Conservation (phyloP, 2,888 invertebrate genomes). For the Amblyjoppa fuscipennis region DNA sequence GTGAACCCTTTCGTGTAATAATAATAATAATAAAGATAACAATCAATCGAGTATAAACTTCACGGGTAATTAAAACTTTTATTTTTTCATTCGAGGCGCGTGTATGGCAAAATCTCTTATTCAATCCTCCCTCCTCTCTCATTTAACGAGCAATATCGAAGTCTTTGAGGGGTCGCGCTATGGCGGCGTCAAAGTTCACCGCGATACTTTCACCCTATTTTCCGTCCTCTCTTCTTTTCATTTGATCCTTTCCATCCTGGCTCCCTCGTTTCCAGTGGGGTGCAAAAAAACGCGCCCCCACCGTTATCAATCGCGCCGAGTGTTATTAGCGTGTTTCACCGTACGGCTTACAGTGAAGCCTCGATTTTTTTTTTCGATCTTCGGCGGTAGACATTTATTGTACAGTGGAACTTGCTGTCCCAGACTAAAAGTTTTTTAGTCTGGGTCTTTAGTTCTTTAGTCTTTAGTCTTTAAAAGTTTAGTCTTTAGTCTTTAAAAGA, state of each 20-base stretch:
- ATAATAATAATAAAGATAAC: neutral
- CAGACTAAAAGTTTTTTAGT: too few relatives aligned
- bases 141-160: constrained; percentile 43
- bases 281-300: constrained; percentile 27
- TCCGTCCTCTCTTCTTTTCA: constrained; percentile 34
- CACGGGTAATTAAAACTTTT: constrained; percentile 4
- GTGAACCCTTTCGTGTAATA: neutral
- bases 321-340: constrained; percentile 34
- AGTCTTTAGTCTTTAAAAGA: too few relatives aligned
- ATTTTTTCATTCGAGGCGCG: neutral
- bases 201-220: constrained; percentile 43
- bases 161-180: constrained; percentile 33
- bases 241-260: constrained; percentile 28
- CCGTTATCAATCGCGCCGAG: constrained; percentile 1
- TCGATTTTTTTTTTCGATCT: constrained; percentile 2
- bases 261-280: constrained; percentile 8
- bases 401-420: neutral
- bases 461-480: too few relatives aligned
- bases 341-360: constrained; percentile 5
- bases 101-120: constrained; percentile 24
- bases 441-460: too few relatives aligned
- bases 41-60: neutral
- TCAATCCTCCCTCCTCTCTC: neutral
- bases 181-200: constrained; percentile 13
- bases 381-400: neutral